Conservation (phyloP, 2,113 vertebrate species). For the Choloepus hoffmanni region DNA sequence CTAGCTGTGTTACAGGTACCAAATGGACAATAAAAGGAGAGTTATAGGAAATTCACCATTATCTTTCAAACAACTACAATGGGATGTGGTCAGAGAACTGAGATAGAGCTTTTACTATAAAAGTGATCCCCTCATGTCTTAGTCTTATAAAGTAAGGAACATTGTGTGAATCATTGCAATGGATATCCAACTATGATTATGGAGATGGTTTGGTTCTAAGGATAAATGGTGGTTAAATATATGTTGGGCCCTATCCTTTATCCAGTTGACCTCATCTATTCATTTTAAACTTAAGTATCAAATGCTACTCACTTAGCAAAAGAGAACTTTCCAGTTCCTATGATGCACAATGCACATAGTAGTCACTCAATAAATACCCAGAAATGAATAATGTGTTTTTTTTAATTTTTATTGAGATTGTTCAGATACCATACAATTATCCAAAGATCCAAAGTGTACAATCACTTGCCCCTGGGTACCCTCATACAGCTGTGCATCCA, state of each 20-base stretch:
- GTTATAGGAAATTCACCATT: neutral
- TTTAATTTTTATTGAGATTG: too few species aligned
- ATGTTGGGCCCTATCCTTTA: neutral
- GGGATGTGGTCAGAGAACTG: neutral
- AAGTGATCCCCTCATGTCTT: neutral
- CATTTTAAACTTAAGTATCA: neutral
- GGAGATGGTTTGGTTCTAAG: neutral
- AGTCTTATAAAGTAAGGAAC: neutral
- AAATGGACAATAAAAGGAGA: neutral
- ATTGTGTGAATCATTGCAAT: neutral
- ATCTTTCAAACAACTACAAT: neutral
- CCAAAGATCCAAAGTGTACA: too few species aligned
- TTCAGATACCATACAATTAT: too few species aligned
- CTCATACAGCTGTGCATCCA: too few species aligned
- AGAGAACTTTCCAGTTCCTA: neutral
- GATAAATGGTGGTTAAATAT: neutral
- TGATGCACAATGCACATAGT: fast-evolving
- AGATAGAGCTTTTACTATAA: neutral
- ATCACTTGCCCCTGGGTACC: too few species aligned
- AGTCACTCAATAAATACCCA: neutral
- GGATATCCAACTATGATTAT: neutral
- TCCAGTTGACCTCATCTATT: neutral
- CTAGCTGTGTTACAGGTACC: neutral
- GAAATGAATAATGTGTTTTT: too few species aligned
- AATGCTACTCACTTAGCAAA: neutral